phyloP scores from a whole-genome alignment of 2,888 invertebrate species.

The Lasiommata megera region DNA sequence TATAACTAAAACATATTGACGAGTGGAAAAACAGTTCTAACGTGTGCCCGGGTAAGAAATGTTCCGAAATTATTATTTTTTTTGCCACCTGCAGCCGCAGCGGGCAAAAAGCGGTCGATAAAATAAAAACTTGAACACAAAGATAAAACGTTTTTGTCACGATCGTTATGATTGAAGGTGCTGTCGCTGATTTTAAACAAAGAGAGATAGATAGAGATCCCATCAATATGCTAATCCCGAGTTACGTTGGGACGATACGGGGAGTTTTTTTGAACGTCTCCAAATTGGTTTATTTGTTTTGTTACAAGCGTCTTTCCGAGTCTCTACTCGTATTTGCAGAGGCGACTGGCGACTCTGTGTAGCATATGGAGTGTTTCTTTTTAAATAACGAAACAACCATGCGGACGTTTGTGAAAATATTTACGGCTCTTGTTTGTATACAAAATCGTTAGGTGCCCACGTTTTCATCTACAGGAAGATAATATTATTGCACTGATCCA shows the following conservation, averaged over 20 bases:
- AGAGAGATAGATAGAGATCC: slow-evolving; percentile 66
- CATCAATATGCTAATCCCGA: slow-evolving; percentile 77
- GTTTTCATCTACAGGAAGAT: slow-evolving; percentile 14
- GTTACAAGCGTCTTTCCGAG: slow-evolving; percentile 67
- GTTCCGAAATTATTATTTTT: slow-evolving; percentile 36
- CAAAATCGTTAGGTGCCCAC: slow-evolving; percentile 21
- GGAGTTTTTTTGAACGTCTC: slow-evolving; percentile 57
- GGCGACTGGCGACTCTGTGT: slow-evolving; percentile 53
- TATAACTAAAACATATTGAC: slow-evolving; percentile 11
- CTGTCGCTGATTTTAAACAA: slow-evolving; percentile 80
- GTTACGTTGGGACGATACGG: slow-evolving; percentile 55
- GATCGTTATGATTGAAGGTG: slow-evolving; percentile 74
- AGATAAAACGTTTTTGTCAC: slow-evolving; percentile 64
- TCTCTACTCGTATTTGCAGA: slow-evolving; percentile 63
- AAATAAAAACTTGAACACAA: slow-evolving; percentile 44
- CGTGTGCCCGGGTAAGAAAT: slow-evolving; percentile 6
- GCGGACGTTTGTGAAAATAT: slow-evolving; percentile 30
- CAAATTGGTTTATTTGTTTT: slow-evolving; percentile 79
- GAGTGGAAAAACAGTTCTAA: slow-evolving; percentile 12
- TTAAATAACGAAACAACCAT: slow-evolving; percentile 33
- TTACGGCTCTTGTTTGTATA: slow-evolving; percentile 28
- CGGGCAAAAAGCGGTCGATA: slow-evolving; percentile 24
- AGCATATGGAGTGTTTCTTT: slow-evolving; percentile 51
- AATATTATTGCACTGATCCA: slow-evolving; percentile 22
- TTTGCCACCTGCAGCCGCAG: slow-evolving; percentile 63